Percentiles rank a stretch among this genome's conserved stretches.
Evolutionary conservation across 2,113 vertebrate genomes (phyloP).

Genomic region (Ictalurus furcatus): DNA sequence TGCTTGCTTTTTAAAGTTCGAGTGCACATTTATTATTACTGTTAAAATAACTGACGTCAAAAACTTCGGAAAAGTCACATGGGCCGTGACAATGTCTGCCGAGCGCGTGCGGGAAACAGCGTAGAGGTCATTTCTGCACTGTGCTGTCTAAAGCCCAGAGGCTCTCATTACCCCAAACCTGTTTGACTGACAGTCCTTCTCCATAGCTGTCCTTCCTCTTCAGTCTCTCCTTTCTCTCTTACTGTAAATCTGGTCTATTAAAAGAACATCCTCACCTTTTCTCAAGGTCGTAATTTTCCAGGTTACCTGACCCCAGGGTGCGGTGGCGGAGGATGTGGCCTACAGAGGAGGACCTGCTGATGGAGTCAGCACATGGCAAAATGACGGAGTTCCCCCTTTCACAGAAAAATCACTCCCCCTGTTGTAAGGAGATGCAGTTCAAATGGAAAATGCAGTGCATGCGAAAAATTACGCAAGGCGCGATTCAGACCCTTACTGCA

Average conservation of each 20-base stretch:
- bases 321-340: background rate
- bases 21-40: background rate
- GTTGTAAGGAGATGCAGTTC: slow-evolving; percentile 15
- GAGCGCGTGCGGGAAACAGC: background rate
- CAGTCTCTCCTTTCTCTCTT: background rate
- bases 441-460: slow-evolving; percentile 23
- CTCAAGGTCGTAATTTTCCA: background rate
- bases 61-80: background rate
- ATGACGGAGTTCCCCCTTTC: slow-evolving; percentile 35
- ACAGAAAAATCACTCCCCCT: background rate
- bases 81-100: background rate
- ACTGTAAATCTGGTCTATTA: background rate
- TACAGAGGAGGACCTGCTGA: background rate
- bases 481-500: background rate
- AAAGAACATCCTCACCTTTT: background rate
- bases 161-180: slow-evolving; percentile 3
- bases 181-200: background rate
- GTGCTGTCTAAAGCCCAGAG: background rate
- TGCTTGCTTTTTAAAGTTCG: slow-evolving; percentile 13
- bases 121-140: no score
- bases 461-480: background rate
- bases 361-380: background rate
- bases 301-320: background rate
- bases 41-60: slow-evolving; percentile 11
- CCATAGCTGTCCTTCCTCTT: background rate